phyloP scores from a whole-genome alignment of 2,113 vertebrate genomes.

The Crotalus helleri region DNA sequence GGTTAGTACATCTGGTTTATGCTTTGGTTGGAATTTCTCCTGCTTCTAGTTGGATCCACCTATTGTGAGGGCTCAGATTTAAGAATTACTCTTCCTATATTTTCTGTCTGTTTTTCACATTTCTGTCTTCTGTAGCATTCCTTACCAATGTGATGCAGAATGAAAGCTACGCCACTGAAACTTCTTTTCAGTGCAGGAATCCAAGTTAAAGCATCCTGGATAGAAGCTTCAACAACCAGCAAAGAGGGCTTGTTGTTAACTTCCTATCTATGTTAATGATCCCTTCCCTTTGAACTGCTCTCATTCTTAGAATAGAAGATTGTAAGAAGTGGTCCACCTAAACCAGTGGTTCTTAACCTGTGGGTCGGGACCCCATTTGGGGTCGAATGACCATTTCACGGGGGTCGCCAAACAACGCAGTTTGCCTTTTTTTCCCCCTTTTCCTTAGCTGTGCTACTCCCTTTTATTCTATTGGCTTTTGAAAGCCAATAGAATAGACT shows the following conservation, averaged over 20 bases:
- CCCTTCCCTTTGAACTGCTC: background rate
- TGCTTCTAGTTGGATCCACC: background rate
- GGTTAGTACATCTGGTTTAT: background rate
- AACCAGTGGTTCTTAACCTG: no score
- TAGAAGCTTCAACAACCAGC: background rate
- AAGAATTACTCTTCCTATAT: background rate
- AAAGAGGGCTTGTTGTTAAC: background rate
- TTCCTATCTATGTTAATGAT: background rate
- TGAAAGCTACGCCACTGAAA: background rate
- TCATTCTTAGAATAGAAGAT: background rate
- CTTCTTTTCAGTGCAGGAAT: background rate
- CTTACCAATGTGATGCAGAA: background rate
- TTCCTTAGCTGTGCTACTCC: no score
- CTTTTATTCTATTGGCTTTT: no score
- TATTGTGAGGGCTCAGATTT: background rate
- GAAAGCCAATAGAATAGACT: no score
- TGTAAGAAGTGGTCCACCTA: background rate
- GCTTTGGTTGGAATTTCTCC: background rate
- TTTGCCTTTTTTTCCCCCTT: no score
- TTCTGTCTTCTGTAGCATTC: background rate
- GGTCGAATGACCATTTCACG: no score
- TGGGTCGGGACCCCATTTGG: no score
- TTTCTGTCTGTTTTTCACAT: background rate
- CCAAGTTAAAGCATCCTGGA: background rate
- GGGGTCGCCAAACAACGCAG: no score